Evolutionary conservation across 53 echinoderm and acorn worm genomes (phyloP), one percentile per base, ranked within the genome.

Genomic region (Glandiceps talaboti): DNA sequence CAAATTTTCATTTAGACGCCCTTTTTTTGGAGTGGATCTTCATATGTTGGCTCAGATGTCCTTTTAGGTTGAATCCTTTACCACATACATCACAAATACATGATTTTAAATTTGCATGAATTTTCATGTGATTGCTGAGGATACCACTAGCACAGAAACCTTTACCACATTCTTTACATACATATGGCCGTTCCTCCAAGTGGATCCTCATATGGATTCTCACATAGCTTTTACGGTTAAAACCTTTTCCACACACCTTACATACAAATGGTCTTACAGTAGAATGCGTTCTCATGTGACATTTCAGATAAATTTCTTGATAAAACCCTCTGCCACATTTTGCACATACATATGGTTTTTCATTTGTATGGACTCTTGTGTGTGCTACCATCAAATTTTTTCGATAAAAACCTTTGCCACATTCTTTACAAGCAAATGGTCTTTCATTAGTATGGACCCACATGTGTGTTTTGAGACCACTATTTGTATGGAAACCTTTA

Each of bases 241-340:
- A 45, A 12, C 20, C 20, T 45, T 45, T 45, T 12, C 64, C 64
- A 45, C 64, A 45, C 20, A 12, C 64, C 64, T 45, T 45, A 20
- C 64, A 45, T 45, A 12, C 64, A 45, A 45, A 45, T 28, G 93
- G 99, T 26, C 90, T 87, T 73, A 89, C 94, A 0, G 91, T 93
- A 0, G 91, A 94, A 81, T 99, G 99, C n/a, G 94, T 93, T 12
- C 93, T 82, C 99, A 99, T 99, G 85, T 99, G 99, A 6, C 91
- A 89, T 75, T 99, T 99, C 80, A 94, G 79, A 84, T 94, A 91
- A 89, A 91, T 93, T 91, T 94, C 94, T 77, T 91, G 93, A 10
- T 91, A 94, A 82, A 89, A 93, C 80, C 91, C 87, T 74, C 94
- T 93, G 77, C 91, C 94, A n/a, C 99, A 99, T 32, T 93, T 84